A percentile compares a stretch with the other conserved stretches of the same genome.
These are phyloP conservation scores for Hedya salicella DNA, from an alignment of 2,888 invertebrate genomes.

Conservation along the genomic window DNA sequence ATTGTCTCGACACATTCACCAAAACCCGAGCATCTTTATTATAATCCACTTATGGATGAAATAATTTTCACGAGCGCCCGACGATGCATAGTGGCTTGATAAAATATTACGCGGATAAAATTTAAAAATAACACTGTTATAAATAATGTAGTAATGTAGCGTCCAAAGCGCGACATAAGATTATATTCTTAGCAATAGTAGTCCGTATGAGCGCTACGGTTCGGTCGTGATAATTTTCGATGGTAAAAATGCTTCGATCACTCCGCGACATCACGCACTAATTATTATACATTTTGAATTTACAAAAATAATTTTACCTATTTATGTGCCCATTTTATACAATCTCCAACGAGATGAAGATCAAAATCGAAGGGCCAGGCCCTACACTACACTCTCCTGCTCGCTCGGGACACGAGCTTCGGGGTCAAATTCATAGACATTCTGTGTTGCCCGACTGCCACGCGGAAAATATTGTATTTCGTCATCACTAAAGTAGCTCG, in stretches of 20 bases:
- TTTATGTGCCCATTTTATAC: conserved; percentile 84
- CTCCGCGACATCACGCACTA: conserved; percentile 45
- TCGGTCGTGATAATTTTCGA: conserved; percentile 70
- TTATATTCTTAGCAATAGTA: conserved; percentile 81
- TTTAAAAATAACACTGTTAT: conserved; percentile 72
- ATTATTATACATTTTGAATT: conserved; percentile 45
- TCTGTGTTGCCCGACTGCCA: conserved; percentile 70
- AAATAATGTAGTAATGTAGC: conserved; percentile 69
- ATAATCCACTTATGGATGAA: conserved; percentile 57
- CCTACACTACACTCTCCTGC: conserved; percentile 81
- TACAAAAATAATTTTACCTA: conserved; percentile 77
- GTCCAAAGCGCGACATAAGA: conserved; percentile 77
- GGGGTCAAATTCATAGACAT: conserved; percentile 85
- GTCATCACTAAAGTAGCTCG: conserved; percentile 7
- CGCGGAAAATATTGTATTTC: conserved; percentile 25
- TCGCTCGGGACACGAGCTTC: conserved; percentile 83
- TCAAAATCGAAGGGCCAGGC: conserved; percentile 82
- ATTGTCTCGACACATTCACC: conserved; percentile 83
- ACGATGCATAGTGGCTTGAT: conserved; percentile 49
- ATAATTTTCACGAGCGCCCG: conserved; percentile 51
- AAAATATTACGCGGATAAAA: conserved; percentile 54
- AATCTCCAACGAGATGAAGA: conserved; percentile 76
- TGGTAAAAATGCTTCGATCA: conserved; percentile 53
- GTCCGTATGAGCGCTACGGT: conserved; percentile 57
- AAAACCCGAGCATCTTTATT: conserved; percentile 67